A percentile compares a stretch with the other conserved stretches of the same genome.
These are phyloP conservation scores for Petromus typicus DNA, from an alignment of 2,113 vertebrate genomes.

Conservation along the genomic window DNA sequence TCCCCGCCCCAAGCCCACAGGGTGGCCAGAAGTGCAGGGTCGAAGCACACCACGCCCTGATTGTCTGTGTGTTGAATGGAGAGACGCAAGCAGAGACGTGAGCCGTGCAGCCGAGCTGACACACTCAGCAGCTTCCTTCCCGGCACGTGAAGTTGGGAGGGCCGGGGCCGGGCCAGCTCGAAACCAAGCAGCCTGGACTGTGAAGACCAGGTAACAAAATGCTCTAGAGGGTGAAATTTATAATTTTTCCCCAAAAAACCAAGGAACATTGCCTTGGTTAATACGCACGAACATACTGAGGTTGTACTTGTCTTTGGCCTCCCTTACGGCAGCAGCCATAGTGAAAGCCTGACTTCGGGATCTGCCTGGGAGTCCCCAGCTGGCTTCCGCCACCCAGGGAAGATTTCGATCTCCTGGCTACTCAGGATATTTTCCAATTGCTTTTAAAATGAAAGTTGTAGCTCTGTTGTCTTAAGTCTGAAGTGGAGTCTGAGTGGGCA, in stretches of 20 bases:
- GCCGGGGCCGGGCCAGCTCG: background rate
- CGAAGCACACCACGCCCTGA: rapidly evolving
- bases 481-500: background rate
- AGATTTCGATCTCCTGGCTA: background rate
- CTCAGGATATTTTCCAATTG: background rate
- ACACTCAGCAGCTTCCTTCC: slow-evolving; percentile 26
- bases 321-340: rapidly evolving
- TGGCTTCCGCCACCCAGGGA: background rate
- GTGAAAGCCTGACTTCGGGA: background rate
- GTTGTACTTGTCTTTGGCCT: background rate
- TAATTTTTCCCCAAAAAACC: background rate
- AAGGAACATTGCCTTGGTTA: background rate
- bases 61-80: background rate
- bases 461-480: background rate
- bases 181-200: background rate
- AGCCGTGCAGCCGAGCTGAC: background rate
- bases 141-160: background rate
- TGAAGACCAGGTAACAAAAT: slow-evolving; percentile 2
- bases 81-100: background rate
- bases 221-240: background rate
- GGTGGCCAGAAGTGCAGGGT: background rate
- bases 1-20: background rate
- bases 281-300: background rate
- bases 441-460: background rate
- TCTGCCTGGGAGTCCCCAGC: background rate